Conservation (phyloP, 2,113 vertebrate species). For the Serinus canaria region DNA sequence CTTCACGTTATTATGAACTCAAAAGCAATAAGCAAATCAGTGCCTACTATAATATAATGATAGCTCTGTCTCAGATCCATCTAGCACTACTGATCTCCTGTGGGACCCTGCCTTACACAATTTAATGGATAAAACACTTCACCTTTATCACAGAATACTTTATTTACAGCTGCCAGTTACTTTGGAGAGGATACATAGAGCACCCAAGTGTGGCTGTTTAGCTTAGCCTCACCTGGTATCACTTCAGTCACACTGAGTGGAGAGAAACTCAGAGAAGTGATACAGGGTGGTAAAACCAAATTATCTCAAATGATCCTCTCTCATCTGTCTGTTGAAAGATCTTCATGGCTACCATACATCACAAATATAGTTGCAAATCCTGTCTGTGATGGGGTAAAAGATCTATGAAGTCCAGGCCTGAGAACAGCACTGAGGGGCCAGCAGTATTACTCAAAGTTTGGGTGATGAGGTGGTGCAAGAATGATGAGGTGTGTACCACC, state of each 20-base stretch:
- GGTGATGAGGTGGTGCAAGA: background rate
- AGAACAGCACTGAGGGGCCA: background rate
- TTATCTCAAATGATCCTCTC: background rate
- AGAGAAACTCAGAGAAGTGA: background rate
- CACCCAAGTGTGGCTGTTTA: background rate
- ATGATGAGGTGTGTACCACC: background rate
- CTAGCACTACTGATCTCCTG: background rate
- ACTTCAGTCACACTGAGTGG: background rate
- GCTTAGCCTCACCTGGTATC: background rate
- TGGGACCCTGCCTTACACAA: background rate
- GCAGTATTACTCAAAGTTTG: background rate
- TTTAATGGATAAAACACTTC: background rate
- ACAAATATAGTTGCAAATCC: background rate
- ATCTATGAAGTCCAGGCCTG: background rate
- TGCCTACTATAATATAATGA: background rate
- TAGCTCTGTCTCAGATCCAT: background rate
- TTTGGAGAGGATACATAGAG: background rate
- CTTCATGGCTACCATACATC: background rate
- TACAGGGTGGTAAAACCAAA: background rate
- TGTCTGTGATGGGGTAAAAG: background rate
- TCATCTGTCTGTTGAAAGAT: background rate
- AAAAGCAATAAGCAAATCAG: background rate
- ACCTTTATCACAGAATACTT: background rate
- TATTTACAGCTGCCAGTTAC: background rate
- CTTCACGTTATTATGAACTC: background rate